Percentiles rank a stretch among this genome's conserved stretches.
These are phyloP conservation scores for Drosophila nasuta DNA, from an alignment of 1,140 invertebrate genomes.

Conservation along the genomic window DNA sequence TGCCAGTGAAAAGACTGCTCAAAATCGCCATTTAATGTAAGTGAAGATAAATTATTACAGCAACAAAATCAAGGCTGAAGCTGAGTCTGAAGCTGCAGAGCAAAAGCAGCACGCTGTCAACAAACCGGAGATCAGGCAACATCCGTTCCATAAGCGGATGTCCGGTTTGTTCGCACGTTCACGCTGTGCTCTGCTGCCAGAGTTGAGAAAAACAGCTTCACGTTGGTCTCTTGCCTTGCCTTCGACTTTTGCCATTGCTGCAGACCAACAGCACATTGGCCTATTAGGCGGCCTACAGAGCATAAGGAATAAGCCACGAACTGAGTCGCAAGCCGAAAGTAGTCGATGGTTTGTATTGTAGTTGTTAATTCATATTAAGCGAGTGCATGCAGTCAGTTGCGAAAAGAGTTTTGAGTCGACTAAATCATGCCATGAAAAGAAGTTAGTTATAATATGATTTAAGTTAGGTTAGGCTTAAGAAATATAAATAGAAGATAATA, in stretches of 20 bases:
- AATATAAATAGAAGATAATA: no score
- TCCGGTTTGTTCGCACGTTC: conserved; percentile 80
- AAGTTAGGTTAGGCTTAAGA: no score
- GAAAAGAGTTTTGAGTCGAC: background rate
- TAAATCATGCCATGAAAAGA: background rate
- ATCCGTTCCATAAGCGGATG: conserved; percentile 76
- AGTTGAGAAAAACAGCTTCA: conserved; percentile 28
- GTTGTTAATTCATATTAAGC: background rate
- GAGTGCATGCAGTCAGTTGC: background rate
- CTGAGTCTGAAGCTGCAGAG: background rate
- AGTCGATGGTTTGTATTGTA: background rate
- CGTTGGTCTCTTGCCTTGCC: background rate
- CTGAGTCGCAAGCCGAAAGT: background rate
- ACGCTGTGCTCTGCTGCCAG: conserved; percentile 59
- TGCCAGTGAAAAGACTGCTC: conserved; percentile 44
- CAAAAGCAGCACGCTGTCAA: conserved; percentile 48
- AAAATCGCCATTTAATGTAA: conserved; percentile 74
- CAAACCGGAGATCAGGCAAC: conserved; percentile 77
- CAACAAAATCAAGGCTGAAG: conserved; percentile 1
- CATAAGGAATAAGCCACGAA: background rate
- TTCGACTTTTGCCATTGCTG: background rate
- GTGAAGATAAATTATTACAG: conserved; percentile 71
- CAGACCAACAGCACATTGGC: background rate
- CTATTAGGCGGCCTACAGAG: conserved; percentile 1
- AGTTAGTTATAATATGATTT: no score